phyloP scores from a whole-genome alignment of 2,113 vertebrate species.

The Tetraodon nigroviridis region DNA sequence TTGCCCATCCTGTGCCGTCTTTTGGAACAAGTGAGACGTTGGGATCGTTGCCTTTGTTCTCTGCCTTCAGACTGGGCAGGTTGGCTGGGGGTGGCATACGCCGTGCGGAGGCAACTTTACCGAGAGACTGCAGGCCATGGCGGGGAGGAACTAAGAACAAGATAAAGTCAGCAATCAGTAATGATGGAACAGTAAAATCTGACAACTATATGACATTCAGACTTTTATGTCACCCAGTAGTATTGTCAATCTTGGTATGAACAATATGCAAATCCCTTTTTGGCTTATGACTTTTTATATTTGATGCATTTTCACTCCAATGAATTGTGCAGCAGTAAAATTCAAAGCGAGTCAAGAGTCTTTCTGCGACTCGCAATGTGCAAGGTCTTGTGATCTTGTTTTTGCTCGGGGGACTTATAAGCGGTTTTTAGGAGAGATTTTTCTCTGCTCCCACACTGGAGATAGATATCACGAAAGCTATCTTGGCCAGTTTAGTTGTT shows the following conservation, averaged over 20 bases:
- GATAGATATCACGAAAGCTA: too few relatives aligned
- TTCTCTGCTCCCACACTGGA: too few relatives aligned
- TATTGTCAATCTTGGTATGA: too few relatives aligned
- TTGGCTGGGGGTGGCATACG: conserved; percentile 94
- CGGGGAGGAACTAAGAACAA: conserved; percentile 81
- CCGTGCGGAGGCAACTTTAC: conserved; percentile 94
- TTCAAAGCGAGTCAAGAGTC: too few relatives aligned
- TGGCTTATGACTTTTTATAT: background rate
- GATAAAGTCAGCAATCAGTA: conserved; percentile 36
- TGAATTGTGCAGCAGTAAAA: too few relatives aligned
- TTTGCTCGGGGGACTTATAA: too few relatives aligned
- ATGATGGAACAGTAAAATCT: conserved; percentile 38
- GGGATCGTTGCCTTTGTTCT: conserved; percentile 97
- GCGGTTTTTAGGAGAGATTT: too few relatives aligned
- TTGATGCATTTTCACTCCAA: too few relatives aligned
- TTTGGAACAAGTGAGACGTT: conserved; percentile 93
- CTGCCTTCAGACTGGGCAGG: conserved; percentile 94
- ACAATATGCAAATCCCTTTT: background rate
- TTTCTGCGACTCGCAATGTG: too few relatives aligned
- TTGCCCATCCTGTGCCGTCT: conserved; percentile 99
- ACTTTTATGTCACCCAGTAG: background rate
- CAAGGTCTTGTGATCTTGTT: too few relatives aligned
- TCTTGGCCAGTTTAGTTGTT: too few relatives aligned
- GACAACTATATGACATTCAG: conserved; percentile 15
- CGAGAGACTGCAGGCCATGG: conserved; percentile 97